A percentile compares a stretch with the other conserved stretches of the same genome.
These are phyloP conservation scores for Danio kyathit DNA, from an alignment of 2,797 vertebrate species.

Conservation along the genomic window DNA sequence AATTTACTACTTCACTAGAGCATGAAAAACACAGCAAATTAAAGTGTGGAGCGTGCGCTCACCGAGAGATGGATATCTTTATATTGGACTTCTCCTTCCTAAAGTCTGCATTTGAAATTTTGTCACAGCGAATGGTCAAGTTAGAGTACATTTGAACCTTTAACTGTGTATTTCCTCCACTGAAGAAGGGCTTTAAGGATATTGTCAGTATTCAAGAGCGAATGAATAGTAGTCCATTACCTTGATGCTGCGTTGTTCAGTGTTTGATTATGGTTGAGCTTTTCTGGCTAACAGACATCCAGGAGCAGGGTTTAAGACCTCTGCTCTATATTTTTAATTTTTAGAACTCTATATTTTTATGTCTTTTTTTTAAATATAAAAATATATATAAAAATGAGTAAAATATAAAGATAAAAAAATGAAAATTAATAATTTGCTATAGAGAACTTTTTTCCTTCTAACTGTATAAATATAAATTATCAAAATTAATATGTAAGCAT, in stretches of 20 bases:
- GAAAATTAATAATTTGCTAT: no score
- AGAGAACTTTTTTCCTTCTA: no score
- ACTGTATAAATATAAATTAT: no score
- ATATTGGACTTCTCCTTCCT: slow-evolving; percentile 88
- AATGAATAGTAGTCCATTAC: slow-evolving; percentile 15
- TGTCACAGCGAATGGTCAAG: slow-evolving; percentile 71
- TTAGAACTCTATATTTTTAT: no score
- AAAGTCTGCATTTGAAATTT: slow-evolving; percentile 79
- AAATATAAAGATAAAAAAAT: no score
- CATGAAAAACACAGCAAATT: slow-evolving; percentile 96
- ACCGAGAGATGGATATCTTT: slow-evolving; percentile 93
- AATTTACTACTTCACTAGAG: slow-evolving; percentile 97
- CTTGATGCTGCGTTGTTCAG: slow-evolving; percentile 7
- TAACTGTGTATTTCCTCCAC: slow-evolving; percentile 39
- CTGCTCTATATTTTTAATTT: no score
- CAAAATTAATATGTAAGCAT: no score
- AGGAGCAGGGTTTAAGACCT: no score
- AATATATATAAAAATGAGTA: no score
- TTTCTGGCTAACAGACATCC: no score
- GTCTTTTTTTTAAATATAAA: no score
- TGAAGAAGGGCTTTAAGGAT: slow-evolving; percentile 1
- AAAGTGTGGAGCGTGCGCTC: slow-evolving; percentile 91
- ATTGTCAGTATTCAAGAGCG: not conserved
- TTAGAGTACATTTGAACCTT: slow-evolving; percentile 41
- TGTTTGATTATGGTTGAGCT: no score